Evolutionary conservation across 2,113 vertebrate genomes (phyloP).

Genomic region (Phyllostomus hastatus): DNA sequence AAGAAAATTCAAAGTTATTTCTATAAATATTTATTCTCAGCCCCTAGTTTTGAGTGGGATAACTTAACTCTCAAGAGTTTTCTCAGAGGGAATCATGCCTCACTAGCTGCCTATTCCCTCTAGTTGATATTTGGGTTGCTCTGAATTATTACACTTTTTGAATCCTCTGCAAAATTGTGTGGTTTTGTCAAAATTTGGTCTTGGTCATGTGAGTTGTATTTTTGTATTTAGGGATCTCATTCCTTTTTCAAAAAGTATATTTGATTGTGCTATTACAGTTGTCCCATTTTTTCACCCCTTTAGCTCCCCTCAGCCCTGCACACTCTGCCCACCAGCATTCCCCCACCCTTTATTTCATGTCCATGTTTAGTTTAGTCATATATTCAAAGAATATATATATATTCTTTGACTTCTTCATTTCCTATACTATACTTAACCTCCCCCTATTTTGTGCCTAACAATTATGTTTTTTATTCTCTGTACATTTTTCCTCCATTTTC

Average conservation of each 20-base stretch:
- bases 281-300: too few species aligned
- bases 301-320: too few species aligned
- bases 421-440: too few species aligned
- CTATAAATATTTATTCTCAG: conserved; percentile 68
- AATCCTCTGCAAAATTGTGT: not conserved
- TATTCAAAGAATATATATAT: too few species aligned
- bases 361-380: too few species aligned
- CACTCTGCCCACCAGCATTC: too few species aligned
- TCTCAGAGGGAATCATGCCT: conserved; percentile 39
- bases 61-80: conserved; percentile 47
- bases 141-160: conserved; percentile 47
- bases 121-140: conserved; percentile 40
- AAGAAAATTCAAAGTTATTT: conserved; percentile 55
- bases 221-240: not conserved
- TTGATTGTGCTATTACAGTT: too few species aligned
- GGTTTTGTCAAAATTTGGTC: conserved; percentile 7
- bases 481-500: too few species aligned
- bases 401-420: too few species aligned
- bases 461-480: too few species aligned
- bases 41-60: conserved; percentile 67
- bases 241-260: not conserved
- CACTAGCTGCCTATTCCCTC: conserved; percentile 9
- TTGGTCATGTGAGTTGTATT: not conserved
- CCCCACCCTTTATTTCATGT: too few species aligned
- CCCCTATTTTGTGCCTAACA: too few species aligned